These are phyloP conservation scores for Rhyacophila brunnea DNA, from an alignment of 1,140 invertebrate genomes.

Conservation along the genomic window DNA sequence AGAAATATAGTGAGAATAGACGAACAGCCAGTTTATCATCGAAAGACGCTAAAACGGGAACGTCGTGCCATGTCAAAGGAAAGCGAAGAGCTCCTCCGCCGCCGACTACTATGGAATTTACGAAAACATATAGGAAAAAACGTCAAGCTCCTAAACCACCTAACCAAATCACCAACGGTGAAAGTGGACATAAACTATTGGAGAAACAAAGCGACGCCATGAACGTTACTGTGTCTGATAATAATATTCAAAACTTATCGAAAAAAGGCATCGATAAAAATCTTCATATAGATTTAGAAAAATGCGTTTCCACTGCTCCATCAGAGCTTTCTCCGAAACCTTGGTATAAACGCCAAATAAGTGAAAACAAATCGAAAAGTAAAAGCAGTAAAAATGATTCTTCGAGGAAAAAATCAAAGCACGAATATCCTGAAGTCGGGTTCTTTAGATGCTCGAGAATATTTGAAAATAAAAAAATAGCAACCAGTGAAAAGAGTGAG, in stretches of 20 bases:
- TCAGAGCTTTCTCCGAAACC: slow-evolving; percentile 55
- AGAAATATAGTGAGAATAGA: slow-evolving; percentile 44
- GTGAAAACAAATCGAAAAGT: slow-evolving; percentile 36
- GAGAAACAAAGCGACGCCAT: no score
- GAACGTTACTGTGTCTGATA: neutral
- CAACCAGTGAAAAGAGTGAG: slow-evolving; percentile 11
- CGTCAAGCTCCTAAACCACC: slow-evolving; percentile 63
- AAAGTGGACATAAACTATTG: neutral
- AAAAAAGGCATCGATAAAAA: slow-evolving; percentile 13
- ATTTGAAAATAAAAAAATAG: slow-evolving; percentile 41
- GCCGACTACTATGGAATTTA: slow-evolving; percentile 44
- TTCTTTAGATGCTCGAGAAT: slow-evolving; percentile 42
- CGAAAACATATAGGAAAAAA: slow-evolving; percentile 56
- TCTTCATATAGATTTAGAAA: slow-evolving; percentile 6
- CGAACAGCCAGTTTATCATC: slow-evolving; percentile 58
- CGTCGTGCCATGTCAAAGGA: slow-evolving; percentile 65
- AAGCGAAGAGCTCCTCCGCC: slow-evolving; percentile 72
- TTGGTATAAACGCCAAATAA: slow-evolving; percentile 61
- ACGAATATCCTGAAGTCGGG: slow-evolving; percentile 37
- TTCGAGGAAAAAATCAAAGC: slow-evolving; percentile 29
- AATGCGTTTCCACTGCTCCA: neutral
- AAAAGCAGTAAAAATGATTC: slow-evolving; percentile 39
- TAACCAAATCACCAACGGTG: slow-evolving; percentile 6
- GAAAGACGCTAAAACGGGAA: slow-evolving; percentile 48
- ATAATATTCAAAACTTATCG: slow-evolving; percentile 1